Base-by-base conservation (phyloP, 2,888 invertebrate genomes). In the Pseudococcus longispinus region DNA sequence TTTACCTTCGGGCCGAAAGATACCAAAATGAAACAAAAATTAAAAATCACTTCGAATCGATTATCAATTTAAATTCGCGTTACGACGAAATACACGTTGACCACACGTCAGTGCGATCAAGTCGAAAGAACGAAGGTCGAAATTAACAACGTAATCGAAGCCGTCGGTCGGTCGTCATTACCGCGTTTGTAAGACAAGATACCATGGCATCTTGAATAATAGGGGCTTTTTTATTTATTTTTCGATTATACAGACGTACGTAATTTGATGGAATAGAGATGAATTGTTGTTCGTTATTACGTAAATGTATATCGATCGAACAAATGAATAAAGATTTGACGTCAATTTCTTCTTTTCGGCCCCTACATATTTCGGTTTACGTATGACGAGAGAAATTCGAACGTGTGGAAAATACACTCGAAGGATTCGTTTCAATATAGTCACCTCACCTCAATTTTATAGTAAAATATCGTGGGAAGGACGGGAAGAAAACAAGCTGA, bases 121-220 rank as follows among this genome's bases (percentile, higher is more conserved):
- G 51, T 26, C 26, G 26, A 26, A 65, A 18, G 20, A 26, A 0
- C 51, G 65, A 65, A 65, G 65, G 65, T 65, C 65, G 65, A 65
- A 65, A 65, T 65, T 65, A 65, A 65, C 65, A 65, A 65, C 65
- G 65, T 65, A 65, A 65, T 65, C 65, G 65, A 65, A 65, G 26
- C 65, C 26, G 65, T 26, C 65, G 15, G 37, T 6, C 15, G 11
- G 9, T 65, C 15, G 11, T n/a, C 51, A n/a, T 5, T 15, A n/a
- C 1, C 23, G 65, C 37, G 8, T 37, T 37, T 37, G 37, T 65
- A 23, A 65, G 26, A 11, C 9, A 26, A 11, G 2, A 26, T 26
- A 26, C 11, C 26, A n/a, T 65, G 65, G 9, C 0, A 65, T 65
- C 65, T 65, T 65, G 4, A 65, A 65, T 26, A 65, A 65, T 65